Base-by-base conservation (phyloP, 2,113 vertebrate genomes). In the Aplodontia rufa region DNA sequence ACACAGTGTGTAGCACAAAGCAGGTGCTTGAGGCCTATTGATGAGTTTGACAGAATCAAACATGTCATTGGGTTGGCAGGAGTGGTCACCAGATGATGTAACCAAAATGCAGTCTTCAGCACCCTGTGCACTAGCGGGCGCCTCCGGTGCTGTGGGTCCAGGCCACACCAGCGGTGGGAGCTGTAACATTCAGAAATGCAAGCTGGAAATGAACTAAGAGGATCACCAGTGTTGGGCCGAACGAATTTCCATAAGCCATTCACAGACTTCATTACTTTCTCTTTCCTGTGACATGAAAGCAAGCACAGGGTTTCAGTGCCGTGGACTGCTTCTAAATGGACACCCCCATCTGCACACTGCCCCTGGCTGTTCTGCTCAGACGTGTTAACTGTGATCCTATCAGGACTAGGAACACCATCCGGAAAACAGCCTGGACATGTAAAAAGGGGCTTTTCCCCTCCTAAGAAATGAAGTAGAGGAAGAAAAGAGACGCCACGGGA, bases 201-300 rank as follows among this genome's bases (percentile, higher is more conserved):
- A 81, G 40, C 53, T 64, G 80, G 83, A 93, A 32, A 26, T 42
- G 45, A 45, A 47, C 6, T 51, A 76, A 78, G 4, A 71, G 68
- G 37, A 51, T 82, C 14, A 22, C 68, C n/a, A 37, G 5, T n/a
- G 30, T 86, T 66, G 81, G 47, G 35, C 86, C 62, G 86, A 40
- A 87, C 83, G 84, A 90, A 87, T 90, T 40, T 93, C 24, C 58
- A 9, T 28, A 96, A 94, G 40, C 30, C 95, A 96, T 83, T 79
- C n/a, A 92, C 66, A 96, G 84, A 42, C 26, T 16, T 94, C 91
- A 66, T 93, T 75, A 51, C 28, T 47, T 10, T 0, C 55, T 87
- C 55, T 93, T 97, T 96, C 93, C 88, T 76, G 87, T 26, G 82
- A 96, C 91, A 87, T 28, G 92, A 81, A 95, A 80, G 49, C 24